Percentiles rank a stretch among this genome's conserved stretches.
Conservation (phyloP, 2,113 vertebrate genomes). For the Chrysochloris asiatica region DNA sequence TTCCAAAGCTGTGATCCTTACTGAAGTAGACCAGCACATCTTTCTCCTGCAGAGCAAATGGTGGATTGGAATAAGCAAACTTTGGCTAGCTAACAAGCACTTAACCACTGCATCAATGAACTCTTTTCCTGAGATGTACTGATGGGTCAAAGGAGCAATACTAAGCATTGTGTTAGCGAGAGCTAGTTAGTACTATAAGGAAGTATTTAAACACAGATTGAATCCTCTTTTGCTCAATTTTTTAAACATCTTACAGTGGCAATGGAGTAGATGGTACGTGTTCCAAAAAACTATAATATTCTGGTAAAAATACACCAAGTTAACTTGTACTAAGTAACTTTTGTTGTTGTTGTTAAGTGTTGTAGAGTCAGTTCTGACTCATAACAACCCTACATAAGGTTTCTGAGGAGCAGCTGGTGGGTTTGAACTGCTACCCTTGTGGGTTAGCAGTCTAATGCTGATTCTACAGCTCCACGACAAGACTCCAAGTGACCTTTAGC, state of each 20-base stretch:
- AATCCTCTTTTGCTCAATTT: conserved; percentile 11
- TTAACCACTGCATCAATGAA: background rate
- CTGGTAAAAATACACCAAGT: background rate
- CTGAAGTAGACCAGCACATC: background rate
- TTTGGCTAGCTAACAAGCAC: background rate
- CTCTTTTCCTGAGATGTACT: background rate
- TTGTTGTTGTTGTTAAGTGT: no score
- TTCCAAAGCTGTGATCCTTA: background rate
- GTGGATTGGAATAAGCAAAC: background rate
- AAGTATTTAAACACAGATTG: background rate
- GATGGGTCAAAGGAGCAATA: background rate
- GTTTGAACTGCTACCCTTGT: no score
- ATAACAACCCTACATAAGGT: no score
- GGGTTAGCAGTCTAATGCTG: no score
- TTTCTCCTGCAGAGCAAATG: background rate
- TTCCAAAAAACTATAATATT: background rate
- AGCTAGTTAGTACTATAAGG: background rate
- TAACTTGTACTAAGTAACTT: background rate
- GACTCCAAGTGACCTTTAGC: background rate
- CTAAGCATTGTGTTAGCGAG: background rate
- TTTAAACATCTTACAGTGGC: background rate
- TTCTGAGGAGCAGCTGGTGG: no score
- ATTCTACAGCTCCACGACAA: no score
- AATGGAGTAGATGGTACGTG: background rate
- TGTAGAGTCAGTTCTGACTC: no score